phyloP scores from a whole-genome alignment of 2,797 vertebrate species.

The Anas acuta region DNA sequence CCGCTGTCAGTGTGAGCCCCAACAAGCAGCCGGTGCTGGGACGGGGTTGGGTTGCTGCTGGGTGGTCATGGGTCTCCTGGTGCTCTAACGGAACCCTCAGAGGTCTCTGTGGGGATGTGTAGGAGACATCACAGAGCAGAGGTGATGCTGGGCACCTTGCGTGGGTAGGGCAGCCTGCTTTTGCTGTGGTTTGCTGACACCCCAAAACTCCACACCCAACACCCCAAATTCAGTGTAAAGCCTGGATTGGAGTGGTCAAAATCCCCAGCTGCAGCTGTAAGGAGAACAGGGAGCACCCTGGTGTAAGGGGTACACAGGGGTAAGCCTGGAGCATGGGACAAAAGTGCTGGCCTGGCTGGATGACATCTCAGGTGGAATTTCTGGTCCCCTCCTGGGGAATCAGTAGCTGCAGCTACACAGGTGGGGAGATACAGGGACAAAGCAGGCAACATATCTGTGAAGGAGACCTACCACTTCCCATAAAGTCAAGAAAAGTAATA shows the following conservation, averaged over 20 bases:
- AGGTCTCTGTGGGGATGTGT: rapidly evolving
- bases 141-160: neutral
- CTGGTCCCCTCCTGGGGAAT: neutral
- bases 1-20: neutral
- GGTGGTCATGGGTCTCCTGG: neutral
- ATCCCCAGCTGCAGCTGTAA: neutral
- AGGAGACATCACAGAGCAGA: neutral
- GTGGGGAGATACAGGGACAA: neutral
- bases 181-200: neutral
- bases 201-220: neutral
- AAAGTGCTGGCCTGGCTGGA: rapidly evolving
- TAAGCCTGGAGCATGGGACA: neutral
- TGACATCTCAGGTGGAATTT: neutral
- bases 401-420: neutral
- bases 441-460: neutral
- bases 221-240: neutral
- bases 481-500: neutral
- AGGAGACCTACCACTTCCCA: neutral
- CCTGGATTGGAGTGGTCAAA: neutral
- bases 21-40: neutral
- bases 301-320: too few relatives aligned
- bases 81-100: neutral
- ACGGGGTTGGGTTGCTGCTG: neutral
- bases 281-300: neutral
- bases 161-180: neutral